Base-by-base conservation (phyloP, 2,113 vertebrate species). In the Cyprinodon variegatus region DNA sequence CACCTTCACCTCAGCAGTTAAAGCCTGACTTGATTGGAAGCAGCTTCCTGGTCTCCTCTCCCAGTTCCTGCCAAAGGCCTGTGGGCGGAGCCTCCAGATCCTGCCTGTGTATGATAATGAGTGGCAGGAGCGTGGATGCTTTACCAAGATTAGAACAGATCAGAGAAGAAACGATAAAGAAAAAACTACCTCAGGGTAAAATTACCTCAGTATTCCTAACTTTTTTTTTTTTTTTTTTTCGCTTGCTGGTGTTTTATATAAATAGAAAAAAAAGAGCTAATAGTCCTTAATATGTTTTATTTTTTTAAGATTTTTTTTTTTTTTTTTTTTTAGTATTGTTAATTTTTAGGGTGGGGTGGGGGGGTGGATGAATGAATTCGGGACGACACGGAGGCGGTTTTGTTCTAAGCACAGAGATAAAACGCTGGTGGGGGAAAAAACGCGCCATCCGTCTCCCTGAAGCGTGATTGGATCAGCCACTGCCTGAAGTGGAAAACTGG, bases 261-360 rank as follows among this genome's bases (percentile, higher is more conserved):
- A 89, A 83, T 90, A 90, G 76, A 86, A 82, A 82, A 29, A 86
- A 68, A 92, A 95, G 95, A 96, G 95, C 95, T 95, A 95, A 96
- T 96, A 96, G 96, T 95, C 95, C 96, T 96, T 95, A 95, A 97
- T 96, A 97, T 98, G 96, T 96, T 96, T 97, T 97, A 97, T 97
- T 97, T 98, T 98, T 98, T 97, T 97, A 97, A 96, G 93, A 95
- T 94, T 86, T 94, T 91, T 92, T 80, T 87, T 76, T 91, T 92
- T 80, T 87, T 76, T 76, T 69, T 82, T 45, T 64, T 86, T 79
- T 78, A 74, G 70, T 50, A 76, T 43, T 65, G 65, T 29, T 82
- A 13, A 20, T 53, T 20, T 6, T 53, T 53, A 20, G 17, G 15
- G 17, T 57, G 20, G 7, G 82, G 89, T 91, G 87, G 94, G 94